These are phyloP conservation scores for Crocallis elinguaria DNA, from an alignment of 2,888 invertebrate genomes.

Conservation along the genomic window DNA sequence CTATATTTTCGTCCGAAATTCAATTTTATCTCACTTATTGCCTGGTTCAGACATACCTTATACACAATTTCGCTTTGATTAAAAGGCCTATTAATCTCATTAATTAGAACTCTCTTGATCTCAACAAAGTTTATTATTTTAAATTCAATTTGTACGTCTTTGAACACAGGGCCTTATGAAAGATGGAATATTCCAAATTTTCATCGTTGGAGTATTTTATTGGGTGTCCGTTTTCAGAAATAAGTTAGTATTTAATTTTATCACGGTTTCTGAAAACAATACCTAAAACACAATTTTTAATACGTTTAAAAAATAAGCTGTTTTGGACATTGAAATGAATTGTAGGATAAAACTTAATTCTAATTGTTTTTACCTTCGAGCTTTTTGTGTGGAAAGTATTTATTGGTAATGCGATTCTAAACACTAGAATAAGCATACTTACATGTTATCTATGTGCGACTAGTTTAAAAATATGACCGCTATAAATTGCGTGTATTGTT, in stretches of 20 bases:
- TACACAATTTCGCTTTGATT: conserved; percentile 22
- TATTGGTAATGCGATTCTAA: too few relatives aligned
- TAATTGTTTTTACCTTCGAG: too few relatives aligned
- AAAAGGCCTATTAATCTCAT: conserved; percentile 30
- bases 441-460: too few relatives aligned
- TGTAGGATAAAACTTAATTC: too few relatives aligned
- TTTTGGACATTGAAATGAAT: background rate
- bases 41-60: conserved; percentile 8
- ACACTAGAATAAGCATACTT: too few relatives aligned
- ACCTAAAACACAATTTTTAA: background rate
- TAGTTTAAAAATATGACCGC: too few relatives aligned
- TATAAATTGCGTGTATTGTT: too few relatives aligned
- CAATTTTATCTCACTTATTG: conserved; percentile 13
- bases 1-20: conserved; percentile 6
- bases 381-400: too few relatives aligned
- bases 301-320: background rate
- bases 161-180: conserved; percentile 10
- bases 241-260: background rate
- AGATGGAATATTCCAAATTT: conserved; percentile 12
- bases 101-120: conserved; percentile 28
- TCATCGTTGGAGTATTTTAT: background rate
- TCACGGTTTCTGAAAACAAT: background rate
- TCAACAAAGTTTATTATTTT: conserved; percentile 29
- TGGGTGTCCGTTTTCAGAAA: background rate
- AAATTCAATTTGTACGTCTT: conserved; percentile 28